Conservation (phyloP, 2,113 vertebrate genomes). For the Oceanites oceanicus region DNA sequence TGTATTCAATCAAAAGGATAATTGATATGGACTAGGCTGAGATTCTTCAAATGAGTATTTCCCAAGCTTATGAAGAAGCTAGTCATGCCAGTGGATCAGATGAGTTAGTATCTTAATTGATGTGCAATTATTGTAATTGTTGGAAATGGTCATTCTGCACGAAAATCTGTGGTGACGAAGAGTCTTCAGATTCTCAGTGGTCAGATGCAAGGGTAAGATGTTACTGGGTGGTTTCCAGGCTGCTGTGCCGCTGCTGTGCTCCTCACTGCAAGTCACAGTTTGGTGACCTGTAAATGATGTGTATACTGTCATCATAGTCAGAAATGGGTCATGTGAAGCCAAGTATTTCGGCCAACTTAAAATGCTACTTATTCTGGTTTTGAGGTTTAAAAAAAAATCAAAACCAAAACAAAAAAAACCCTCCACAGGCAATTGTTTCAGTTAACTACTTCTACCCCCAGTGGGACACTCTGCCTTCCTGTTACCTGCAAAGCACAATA, state of each 20-base stretch:
- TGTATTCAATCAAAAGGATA: background rate
- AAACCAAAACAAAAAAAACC: background rate
- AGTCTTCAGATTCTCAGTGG: background rate
- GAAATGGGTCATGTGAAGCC: background rate
- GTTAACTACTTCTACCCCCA: background rate
- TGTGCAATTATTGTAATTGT: background rate
- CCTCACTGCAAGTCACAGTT: background rate
- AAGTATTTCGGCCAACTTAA: background rate
- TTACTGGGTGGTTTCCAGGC: background rate
- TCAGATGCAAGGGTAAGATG: background rate
- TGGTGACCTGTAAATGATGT: background rate
- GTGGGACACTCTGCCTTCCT: background rate
- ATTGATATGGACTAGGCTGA: background rate
- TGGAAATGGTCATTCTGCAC: background rate
- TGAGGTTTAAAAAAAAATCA: background rate
- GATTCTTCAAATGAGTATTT: background rate
- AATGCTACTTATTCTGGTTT: background rate
- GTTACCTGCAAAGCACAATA: background rate
- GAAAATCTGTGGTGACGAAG: background rate
- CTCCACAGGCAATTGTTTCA: background rate
- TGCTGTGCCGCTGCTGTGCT: background rate
- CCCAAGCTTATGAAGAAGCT: background rate
- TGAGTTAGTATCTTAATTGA: background rate
- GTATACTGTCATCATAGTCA: background rate
- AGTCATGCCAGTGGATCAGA: fast-evolving